These are phyloP conservation scores for Gortyna flavago DNA, from an alignment of 2,888 invertebrate genomes.

Conservation along the genomic window DNA sequence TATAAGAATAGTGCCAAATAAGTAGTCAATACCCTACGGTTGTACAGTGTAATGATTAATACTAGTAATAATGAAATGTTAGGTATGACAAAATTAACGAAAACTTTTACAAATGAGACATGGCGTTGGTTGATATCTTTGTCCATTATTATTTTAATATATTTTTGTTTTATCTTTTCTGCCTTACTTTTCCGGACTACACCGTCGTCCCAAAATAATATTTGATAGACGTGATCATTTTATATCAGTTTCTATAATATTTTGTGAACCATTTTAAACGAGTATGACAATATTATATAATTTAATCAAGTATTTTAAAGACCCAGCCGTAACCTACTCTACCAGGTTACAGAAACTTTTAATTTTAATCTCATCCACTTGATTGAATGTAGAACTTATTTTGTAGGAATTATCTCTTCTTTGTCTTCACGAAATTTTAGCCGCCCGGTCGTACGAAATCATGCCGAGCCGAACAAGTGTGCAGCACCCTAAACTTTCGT, in stretches of 20 bases:
- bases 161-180: neutral
- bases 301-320: neutral
- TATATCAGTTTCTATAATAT: neutral
- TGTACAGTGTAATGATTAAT: neutral
- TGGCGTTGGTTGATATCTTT: constrained; percentile 3
- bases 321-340: neutral
- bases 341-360: neutral
- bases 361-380: neutral
- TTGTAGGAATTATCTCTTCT: neutral
- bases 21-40: constrained; percentile 20
- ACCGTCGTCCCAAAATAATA: neutral
- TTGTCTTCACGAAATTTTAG: neutral
- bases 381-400: neutral
- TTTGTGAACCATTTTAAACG: neutral
- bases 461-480: neutral
- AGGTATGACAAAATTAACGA: constrained; percentile 18
- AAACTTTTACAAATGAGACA: neutral
- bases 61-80: constrained; percentile 10
- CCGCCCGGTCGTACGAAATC: neutral
- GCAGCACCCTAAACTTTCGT: neutral
- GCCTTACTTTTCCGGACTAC: neutral
- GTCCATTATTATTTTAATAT: neutral
- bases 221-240: neutral
- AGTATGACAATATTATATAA: neutral
- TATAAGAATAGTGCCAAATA: constrained; percentile 47